Evolutionary conservation across 2,888 invertebrate species (phyloP), one percentile per base, ranked within the genome.

Genomic region (Lydus trimaculatus): DNA sequence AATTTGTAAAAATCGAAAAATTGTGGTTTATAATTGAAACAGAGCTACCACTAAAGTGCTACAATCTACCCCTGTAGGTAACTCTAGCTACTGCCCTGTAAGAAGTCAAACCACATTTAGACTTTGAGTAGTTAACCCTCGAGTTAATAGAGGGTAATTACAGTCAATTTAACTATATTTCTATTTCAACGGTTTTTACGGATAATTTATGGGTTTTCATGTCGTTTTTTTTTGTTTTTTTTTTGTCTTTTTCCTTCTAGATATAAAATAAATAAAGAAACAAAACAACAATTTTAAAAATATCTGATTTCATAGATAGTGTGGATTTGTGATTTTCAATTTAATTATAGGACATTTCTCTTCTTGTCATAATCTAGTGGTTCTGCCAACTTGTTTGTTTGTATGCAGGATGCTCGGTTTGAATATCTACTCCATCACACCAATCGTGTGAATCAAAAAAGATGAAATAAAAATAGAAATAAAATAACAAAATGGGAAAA

Each of bases 91-190:
- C 43, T 13, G 36, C 65, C 72, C 70, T 72, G 59, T 70, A 73
- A 75, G 73, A 73, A 74, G 72, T 75, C 75, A 76, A 74, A 73
- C 72, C 76, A 70, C 77, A 78, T 76, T 76, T 76, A 75, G 76
- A 79, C 25, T 56, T 56, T 15, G 28, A 56, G 28, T 56, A 28
- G 56, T 56, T 56, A 56, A 56, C 56, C 56, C 56, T 56, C 20
- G 15, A 56, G 25, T 56, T 56, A 56, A 56, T 56, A 25, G 56
- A 56, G 15, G 56, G 28, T 56, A 56, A 56, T 56, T 56, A 56
- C 56, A 56, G 56, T 56, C 56, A 56, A 56, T 56, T 56, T 28
- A 56, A 25, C 28, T 28, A 56, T 56, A 56, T 28, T 56, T 56
- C 25, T 56, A 56, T 56, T 56, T 56, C 56, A 56, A n/a, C 56